Conservation (phyloP, 2,113 vertebrate species). For the Pelobates fuscus region DNA sequence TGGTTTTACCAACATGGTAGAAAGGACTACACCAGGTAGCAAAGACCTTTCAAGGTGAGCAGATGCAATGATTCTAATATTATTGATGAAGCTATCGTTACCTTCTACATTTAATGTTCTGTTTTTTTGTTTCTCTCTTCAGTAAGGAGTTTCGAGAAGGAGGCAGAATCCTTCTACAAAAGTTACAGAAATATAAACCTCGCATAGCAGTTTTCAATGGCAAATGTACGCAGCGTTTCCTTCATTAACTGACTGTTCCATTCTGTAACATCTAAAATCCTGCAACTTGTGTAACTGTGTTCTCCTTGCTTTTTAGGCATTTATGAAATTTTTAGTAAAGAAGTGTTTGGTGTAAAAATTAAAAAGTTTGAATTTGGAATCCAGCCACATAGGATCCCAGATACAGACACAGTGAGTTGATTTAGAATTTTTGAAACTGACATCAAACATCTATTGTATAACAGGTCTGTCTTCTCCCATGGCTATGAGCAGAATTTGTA, state of each 20-base stretch:
- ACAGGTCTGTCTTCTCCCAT: too few species aligned
- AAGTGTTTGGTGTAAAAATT: constrained; percentile 93
- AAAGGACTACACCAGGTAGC: constrained; percentile 93
- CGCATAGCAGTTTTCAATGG: constrained; percentile 97
- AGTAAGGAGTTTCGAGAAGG: constrained; percentile 98
- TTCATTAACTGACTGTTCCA: constrained; percentile 33
- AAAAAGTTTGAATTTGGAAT: constrained; percentile 96
- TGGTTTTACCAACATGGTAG: constrained; percentile 98
- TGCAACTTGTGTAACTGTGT: too few species aligned
- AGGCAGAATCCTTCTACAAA: constrained; percentile 92
- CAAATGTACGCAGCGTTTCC: constrained; percentile 83
- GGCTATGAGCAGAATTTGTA: too few species aligned
- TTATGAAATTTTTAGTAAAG: constrained; percentile 98
- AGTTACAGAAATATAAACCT: constrained; percentile 90
- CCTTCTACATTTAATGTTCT: neutral
- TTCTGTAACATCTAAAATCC: constrained; percentile 22
- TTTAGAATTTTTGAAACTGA: neutral
- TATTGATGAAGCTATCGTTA: neutral
- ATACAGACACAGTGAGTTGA: constrained; percentile 87
- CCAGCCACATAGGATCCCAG: constrained; percentile 94
- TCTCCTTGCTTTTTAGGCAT: constrained; percentile 77
- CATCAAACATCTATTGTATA: too few species aligned
- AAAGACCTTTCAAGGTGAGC: constrained; percentile 91
- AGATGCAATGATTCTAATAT: neutral
- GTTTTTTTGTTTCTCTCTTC: constrained; percentile 52